These are phyloP conservation scores for Pachyrhynchus sulphureomaculatus DNA, from an alignment of 1,140 invertebrate species.

Conservation along the genomic window DNA sequence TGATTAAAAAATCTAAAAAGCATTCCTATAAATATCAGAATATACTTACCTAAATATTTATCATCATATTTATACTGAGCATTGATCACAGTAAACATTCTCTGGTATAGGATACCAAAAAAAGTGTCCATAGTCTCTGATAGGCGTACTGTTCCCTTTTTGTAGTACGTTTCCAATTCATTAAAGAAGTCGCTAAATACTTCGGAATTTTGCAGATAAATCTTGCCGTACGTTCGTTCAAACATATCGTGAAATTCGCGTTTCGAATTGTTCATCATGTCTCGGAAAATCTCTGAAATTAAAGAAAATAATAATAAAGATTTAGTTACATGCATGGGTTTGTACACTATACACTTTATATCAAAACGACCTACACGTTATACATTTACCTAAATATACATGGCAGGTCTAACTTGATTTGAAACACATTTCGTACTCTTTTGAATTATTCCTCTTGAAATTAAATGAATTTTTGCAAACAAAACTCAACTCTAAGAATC, in stretches of 20 bases:
- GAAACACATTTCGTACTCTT: too few species aligned
- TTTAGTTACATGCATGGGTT: too few species aligned
- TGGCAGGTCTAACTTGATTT: too few species aligned
- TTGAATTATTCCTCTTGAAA: too few species aligned
- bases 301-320: too few species aligned
- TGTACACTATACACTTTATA: too few species aligned
- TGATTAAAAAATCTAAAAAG: too few species aligned
- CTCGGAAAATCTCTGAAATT: slow-evolving; percentile 82
- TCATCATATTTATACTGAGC: slow-evolving; percentile 85
- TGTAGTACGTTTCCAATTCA: slow-evolving; percentile 88
- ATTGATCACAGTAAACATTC: slow-evolving; percentile 95
- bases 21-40: too few species aligned
- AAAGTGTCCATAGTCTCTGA: slow-evolving; percentile 87
- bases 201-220: slow-evolving; percentile 91
- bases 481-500: too few species aligned
- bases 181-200: slow-evolving; percentile 91
- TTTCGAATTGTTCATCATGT: slow-evolving; percentile 79
- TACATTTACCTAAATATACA: too few species aligned
- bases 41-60: slow-evolving; percentile 62
- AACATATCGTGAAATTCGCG: slow-evolving; percentile 92
- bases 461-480: too few species aligned
- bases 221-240: slow-evolving; percentile 88
- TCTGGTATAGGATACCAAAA: slow-evolving; percentile 89
- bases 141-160: slow-evolving; percentile 77
- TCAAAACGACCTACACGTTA: too few species aligned